phyloP scores from a whole-genome alignment of 2,797 vertebrate species.

The Momotus momota region DNA sequence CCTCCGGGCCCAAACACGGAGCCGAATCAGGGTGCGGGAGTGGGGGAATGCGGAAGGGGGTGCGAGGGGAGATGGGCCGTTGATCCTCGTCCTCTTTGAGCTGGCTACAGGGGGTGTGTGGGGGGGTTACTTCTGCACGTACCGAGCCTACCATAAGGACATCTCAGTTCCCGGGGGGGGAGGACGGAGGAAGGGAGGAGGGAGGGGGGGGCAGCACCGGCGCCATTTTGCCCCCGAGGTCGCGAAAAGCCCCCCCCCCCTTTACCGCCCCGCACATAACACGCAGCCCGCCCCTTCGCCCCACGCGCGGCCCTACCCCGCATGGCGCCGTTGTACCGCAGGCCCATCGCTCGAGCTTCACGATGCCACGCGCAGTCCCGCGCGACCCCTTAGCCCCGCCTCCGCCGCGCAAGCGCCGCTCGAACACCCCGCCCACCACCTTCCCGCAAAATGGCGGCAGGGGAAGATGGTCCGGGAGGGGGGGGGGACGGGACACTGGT shows the following conservation, averaged over 20 bases:
- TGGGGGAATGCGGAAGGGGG: too few relatives aligned
- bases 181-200: too few relatives aligned
- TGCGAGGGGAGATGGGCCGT: too few relatives aligned
- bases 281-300: neutral
- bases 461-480: too few relatives aligned
- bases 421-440: fast-evolving
- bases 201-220: neutral
- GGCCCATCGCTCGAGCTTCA: neutral
- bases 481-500: too few relatives aligned
- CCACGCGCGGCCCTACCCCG: constrained; percentile 10
- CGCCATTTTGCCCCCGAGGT: neutral
- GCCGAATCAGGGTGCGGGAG: neutral
- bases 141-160: neutral
- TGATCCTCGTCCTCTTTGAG: fast-evolving
- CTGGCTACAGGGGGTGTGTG: fast-evolving
- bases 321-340: neutral
- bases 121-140: neutral
- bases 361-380: neutral
- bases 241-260: neutral
- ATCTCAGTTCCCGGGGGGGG: neutral
- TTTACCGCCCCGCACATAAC: too few relatives aligned
- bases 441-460: neutral
- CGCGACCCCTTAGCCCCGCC: too few relatives aligned
- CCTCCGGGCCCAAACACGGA: neutral
- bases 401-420: neutral